Conservation (phyloP, 2,797 vertebrate species). For the Hydrophis major region DNA sequence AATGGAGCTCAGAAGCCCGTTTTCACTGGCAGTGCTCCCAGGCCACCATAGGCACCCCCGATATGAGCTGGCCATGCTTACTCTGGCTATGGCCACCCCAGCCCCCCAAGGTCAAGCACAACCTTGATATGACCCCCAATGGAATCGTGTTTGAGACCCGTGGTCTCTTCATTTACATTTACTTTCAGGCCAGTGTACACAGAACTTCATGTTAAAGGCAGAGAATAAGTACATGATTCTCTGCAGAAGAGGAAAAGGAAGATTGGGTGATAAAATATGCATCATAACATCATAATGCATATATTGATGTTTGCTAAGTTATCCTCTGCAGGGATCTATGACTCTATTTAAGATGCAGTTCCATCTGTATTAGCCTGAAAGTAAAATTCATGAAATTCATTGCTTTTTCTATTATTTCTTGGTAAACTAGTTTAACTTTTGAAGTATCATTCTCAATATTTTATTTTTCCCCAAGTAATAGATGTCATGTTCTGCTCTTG, state of each 20-base stretch:
- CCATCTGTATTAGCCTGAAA: background rate
- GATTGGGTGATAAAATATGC: background rate
- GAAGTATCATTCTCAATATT: background rate
- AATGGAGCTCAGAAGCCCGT: too few relatives aligned
- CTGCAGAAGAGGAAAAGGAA: background rate
- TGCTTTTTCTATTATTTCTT: background rate
- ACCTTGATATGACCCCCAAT: too few relatives aligned
- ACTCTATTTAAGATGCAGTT: background rate
- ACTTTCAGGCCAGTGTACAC: background rate
- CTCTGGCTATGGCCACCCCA: too few relatives aligned
- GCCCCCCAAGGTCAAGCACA: too few relatives aligned
- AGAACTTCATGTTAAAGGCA: background rate
- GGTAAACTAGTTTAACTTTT: background rate
- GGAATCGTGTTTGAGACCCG: too few relatives aligned
- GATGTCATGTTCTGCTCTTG: conserved; percentile 10
- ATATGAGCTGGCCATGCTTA: too few relatives aligned
- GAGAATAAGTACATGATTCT: background rate
- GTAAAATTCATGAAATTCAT: background rate
- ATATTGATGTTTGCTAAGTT: background rate
- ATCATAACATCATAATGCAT: background rate
- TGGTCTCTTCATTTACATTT: background rate
- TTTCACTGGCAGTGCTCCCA: too few relatives aligned
- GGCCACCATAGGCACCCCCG: too few relatives aligned
- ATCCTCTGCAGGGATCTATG: background rate
- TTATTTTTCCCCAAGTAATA: background rate